Percentiles rank a stretch among this genome's conserved stretches.
These are phyloP conservation scores for Corythoichthys haematopterus DNA, from an alignment of 2,113 vertebrate genomes.

Conservation along the genomic window DNA sequence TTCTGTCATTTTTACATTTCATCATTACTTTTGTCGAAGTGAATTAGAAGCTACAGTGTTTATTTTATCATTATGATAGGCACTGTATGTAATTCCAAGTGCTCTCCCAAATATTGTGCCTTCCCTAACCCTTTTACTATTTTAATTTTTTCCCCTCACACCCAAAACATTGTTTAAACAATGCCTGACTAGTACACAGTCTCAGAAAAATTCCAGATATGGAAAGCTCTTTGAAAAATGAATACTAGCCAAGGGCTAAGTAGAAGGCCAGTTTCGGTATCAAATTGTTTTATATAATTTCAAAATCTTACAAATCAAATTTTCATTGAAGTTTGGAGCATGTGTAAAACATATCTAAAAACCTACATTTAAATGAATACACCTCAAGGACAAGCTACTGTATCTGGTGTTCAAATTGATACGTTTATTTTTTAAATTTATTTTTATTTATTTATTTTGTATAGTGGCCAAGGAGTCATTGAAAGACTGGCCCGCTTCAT, in stretches of 20 bases:
- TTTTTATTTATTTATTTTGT: too few species aligned
- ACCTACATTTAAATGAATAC: too few species aligned
- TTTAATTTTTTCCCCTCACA: slow-evolving; percentile 4
- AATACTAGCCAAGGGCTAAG: neutral
- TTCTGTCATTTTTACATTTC: slow-evolving; percentile 26
- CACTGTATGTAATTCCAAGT: slow-evolving; percentile 7
- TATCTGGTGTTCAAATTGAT: too few species aligned
- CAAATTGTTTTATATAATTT: neutral
- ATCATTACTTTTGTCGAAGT: slow-evolving; percentile 23
- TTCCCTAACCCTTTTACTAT: neutral
- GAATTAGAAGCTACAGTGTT: slow-evolving; percentile 4
- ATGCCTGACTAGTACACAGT: neutral
- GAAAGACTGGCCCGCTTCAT: too few species aligned
- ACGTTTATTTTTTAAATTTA: too few species aligned
- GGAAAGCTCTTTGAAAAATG: neutral
- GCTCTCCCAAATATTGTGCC: slow-evolving; percentile 15
- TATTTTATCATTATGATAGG: too few species aligned
- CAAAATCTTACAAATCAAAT: neutral
- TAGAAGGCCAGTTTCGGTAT: neutral
- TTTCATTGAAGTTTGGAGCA: neutral
- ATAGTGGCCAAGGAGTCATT: too few species aligned
- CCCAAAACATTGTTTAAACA: neutral
- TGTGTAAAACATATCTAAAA: too few species aligned
- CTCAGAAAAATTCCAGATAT: neutral
- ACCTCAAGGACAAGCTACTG: too few species aligned